Base-by-base conservation (phyloP, 2,888 invertebrate species). In the Cephonodes hylas region DNA sequence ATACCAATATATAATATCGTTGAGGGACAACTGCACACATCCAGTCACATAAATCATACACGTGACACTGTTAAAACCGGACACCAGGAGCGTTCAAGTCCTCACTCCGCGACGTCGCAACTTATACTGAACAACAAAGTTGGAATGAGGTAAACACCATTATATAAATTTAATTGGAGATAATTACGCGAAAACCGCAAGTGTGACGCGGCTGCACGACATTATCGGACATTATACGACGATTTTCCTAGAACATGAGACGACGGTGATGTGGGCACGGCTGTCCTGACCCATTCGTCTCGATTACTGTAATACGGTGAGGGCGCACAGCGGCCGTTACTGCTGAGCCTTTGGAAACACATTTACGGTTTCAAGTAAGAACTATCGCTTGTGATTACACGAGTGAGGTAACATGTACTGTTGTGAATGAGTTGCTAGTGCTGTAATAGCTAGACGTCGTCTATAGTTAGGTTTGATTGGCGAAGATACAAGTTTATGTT, bases 131-230 rank as follows among this genome's bases (percentile, higher is more conserved):
- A 75, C 77, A 53, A 73, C 75, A 66, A 64, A 72, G 66, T 69
- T 71, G 71, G 74, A 73, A 73, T 65, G 70, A 80, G 73, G 79
- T 81, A 85, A 85, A 89, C 84, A 86, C 77, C 79, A 83, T 85
- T 82, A 83, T 80, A 86, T 85, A 80, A 82, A 85, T 80, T 85
- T 86, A 89, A 89, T 89, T 86, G 84, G 64, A 80, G 77, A 81
- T 85, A 86, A 88, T 88, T 84, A 80, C 84, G 83, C 77, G 78
- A 83, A 85, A 83, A 85, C 83, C 84, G 78, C 84, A 80, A 65
- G 72, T 64, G 76, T 85, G 88, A 86, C 85, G 86, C 81, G 65
- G 71, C 63, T 46, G 69, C 64, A 69, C 68, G 74, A 68, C 74
- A 76, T 76, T 77, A 77, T 73, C 73, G 69, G 72, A 60, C 68